Evolutionary conservation across 2,113 vertebrate genomes (phyloP).

Genomic region (Pygoscelis adeliae): DNA sequence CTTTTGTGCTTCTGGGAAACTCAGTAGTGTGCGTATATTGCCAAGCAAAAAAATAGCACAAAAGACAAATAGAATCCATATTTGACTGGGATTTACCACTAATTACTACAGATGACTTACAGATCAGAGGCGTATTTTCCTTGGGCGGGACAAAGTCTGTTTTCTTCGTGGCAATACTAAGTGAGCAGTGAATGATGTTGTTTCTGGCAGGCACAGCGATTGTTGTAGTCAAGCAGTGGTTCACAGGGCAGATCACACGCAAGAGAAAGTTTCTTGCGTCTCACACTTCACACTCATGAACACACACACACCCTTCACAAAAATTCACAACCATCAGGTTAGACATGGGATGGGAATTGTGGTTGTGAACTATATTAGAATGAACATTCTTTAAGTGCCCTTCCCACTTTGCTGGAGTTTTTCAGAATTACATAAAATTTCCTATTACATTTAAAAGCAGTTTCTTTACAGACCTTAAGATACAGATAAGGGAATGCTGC

Average conservation of each 20-base stretch:
- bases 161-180: not conserved
- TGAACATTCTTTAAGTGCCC: not conserved
- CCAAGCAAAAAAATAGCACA: not conserved
- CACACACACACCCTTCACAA: not conserved
- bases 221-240: not conserved
- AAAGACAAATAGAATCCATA: not conserved
- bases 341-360: not conserved
- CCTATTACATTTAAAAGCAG: not conserved
- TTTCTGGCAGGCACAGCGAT: not conserved
- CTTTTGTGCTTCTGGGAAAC: constrained; percentile 1
- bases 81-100: not conserved
- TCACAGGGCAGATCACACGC: not conserved
- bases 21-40: not conserved
- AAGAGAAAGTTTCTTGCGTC: not conserved
- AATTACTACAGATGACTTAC: not conserved
- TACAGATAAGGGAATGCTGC: not conserved
- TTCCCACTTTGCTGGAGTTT: not conserved
- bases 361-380: not conserved
- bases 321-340: not conserved
- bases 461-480: not conserved
- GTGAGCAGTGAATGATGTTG: not conserved
- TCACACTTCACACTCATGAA: not conserved
- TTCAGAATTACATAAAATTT: not conserved
- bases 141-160: not conserved
- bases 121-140: not conserved